A percentile compares a stretch with the other conserved stretches of the same genome.
These are phyloP conservation scores for Ischnura elegans DNA, from an alignment of 2,888 invertebrate species.

Conservation along the genomic window DNA sequence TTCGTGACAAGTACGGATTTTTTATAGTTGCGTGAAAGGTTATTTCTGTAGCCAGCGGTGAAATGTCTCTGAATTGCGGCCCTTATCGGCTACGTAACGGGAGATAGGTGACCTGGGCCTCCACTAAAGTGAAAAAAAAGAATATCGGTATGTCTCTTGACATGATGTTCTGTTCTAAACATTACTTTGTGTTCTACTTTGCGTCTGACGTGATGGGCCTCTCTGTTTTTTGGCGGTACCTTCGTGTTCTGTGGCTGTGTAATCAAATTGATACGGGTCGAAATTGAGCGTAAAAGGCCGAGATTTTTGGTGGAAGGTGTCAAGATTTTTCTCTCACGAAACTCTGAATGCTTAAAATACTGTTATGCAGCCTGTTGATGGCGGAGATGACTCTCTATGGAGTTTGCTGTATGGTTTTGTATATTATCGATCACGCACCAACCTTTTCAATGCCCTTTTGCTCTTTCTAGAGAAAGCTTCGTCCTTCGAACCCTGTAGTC, in stretches of 20 bases:
- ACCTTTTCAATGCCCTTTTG: neutral
- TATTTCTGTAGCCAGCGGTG: neutral
- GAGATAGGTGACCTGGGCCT: neutral
- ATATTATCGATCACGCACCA: neutral
- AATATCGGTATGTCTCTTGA: neutral
- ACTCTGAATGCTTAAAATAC: neutral
- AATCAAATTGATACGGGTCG: neutral
- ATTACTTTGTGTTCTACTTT: neutral
- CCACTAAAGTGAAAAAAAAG: neutral
- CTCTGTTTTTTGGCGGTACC: neutral
- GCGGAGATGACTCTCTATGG: neutral
- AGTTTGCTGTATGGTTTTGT: neutral
- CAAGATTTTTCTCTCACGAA: neutral
- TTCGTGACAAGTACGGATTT: neutral
- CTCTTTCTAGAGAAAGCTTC: neutral
- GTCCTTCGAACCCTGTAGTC: too few relatives aligned
- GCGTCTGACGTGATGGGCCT: neutral
- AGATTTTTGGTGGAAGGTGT: neutral
- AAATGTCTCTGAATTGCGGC: neutral
- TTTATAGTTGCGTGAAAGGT: neutral
- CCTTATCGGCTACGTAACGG: neutral
- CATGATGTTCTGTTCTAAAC: neutral
- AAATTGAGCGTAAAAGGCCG: neutral
- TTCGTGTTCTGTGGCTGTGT: neutral
- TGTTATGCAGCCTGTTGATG: neutral